A percentile compares a stretch with the other conserved stretches of the same genome.
Conservation (phyloP, 2,888 invertebrate species). For the Aphodius granarius region DNA sequence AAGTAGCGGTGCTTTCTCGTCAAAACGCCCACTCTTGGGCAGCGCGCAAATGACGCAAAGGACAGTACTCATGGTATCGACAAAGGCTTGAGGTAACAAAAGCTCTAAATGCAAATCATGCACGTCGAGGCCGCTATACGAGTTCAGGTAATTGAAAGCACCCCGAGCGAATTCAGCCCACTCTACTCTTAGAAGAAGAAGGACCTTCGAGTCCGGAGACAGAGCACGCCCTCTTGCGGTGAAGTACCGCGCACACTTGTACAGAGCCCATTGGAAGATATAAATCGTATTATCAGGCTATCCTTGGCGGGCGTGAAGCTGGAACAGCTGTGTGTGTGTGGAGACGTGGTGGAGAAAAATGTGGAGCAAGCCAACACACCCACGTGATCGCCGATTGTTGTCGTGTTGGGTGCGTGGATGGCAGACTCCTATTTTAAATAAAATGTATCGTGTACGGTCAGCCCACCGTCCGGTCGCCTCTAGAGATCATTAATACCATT, state of each 20-base stretch:
- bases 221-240: background rate
- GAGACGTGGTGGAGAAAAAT: conserved; percentile 25
- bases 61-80: background rate
- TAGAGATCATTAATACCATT: conserved; percentile 33
- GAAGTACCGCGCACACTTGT: background rate
- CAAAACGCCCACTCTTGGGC: background rate
- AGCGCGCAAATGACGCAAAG: background rate
- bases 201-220: background rate
- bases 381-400: conserved; percentile 24
- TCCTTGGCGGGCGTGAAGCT: background rate
- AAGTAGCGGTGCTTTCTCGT: background rate
- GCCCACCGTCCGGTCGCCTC: conserved; percentile 14
- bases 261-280: background rate
- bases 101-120: background rate
- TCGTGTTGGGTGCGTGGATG: conserved; percentile 14
- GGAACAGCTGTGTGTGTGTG: conserved; percentile 25
- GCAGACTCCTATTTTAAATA: conserved; percentile 22
- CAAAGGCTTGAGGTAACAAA: background rate
- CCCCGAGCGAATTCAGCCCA: conserved; percentile 31
- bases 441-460: conserved; percentile 22
- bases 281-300: conserved; percentile 10
- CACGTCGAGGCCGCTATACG: background rate
- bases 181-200: conserved; percentile 19
- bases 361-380: conserved; percentile 28
- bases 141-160: conserved; percentile 30